Base-by-base conservation (phyloP, 2,797 vertebrate species). In the Melanotaenia nigrans region DNA sequence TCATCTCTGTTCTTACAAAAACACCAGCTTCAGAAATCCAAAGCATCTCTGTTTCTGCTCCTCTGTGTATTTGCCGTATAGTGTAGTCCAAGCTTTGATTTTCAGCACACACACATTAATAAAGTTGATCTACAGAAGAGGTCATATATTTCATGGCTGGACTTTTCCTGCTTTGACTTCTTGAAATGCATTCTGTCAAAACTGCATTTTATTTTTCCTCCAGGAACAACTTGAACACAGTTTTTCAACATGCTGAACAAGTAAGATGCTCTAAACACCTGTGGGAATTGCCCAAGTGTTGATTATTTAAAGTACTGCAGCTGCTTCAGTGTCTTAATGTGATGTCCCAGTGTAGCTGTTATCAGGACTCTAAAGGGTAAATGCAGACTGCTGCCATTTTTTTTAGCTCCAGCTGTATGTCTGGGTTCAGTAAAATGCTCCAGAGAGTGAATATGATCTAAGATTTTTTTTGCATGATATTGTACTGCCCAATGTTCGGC, bases 1-100 rank as follows among this genome's bases (percentile, higher is more conserved):
- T 85, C 79, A 73, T 65, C 68, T 76, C 64, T n/a, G 1, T 55
- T 75, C 80, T 65, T 60, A 62, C 83, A 54, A 73, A 84, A 87
- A 84, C 69, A 78, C 24, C 53, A 20, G 75, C 68, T 65, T 79
- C 18, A 78, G 68, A 85, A 76, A 89, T 78, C 65, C 59, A 40
- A 33, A 60, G 55, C 58, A 56, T 77, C 71, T 64, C 60, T 20
- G 0, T 57, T 61, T 62, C 49, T 51, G 36, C 30, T 49, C 8
- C 45, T 49, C 10, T 28, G 3, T 71, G 22, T 2, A 55, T 54
- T 61, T 18, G 45, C 20, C 32, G 38, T 56, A 32, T 61, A 49
- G 38, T 72, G 28, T 18, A 33, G 8, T 24, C 30, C 40, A 20
- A 49, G 47, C 16, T 42, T 30, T 65, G 55, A 64, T 63, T 28